Conservation (phyloP, 2,113 vertebrate genomes). For the Hyaena hyaena region DNA sequence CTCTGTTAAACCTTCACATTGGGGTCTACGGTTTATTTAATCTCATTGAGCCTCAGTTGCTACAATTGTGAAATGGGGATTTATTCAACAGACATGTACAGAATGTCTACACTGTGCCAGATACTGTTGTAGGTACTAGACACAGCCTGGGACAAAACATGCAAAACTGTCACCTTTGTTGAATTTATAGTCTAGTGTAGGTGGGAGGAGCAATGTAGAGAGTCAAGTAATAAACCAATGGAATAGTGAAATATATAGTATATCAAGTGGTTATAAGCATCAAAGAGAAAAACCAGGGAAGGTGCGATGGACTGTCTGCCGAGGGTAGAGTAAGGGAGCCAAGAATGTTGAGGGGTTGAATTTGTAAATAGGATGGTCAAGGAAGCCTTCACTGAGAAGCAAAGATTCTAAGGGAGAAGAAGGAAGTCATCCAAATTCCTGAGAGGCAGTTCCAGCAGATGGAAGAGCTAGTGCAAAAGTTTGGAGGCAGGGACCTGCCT, state of each 20-base stretch:
- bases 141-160: not conserved
- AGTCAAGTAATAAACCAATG: not conserved
- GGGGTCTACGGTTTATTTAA: not conserved
- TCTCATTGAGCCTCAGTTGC: not conserved
- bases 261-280: not conserved
- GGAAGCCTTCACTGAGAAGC: not conserved
- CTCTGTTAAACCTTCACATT: not conserved
- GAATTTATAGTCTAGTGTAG: not conserved
- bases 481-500: not conserved
- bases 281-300: not conserved
- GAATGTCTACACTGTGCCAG: not conserved
- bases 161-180: not conserved
- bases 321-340: not conserved
- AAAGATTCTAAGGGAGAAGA: not conserved
- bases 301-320: not conserved
- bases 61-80: not conserved
- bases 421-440: not conserved
- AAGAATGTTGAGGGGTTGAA: not conserved
- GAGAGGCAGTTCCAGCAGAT: not conserved
- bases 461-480: not conserved
- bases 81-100: not conserved
- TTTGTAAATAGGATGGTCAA: not conserved
- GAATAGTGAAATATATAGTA: not conserved
- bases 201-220: not conserved
- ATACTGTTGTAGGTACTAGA: not conserved